Conservation (phyloP, 2,797 vertebrate genomes). For the Erpetoichthys calabaricus region DNA sequence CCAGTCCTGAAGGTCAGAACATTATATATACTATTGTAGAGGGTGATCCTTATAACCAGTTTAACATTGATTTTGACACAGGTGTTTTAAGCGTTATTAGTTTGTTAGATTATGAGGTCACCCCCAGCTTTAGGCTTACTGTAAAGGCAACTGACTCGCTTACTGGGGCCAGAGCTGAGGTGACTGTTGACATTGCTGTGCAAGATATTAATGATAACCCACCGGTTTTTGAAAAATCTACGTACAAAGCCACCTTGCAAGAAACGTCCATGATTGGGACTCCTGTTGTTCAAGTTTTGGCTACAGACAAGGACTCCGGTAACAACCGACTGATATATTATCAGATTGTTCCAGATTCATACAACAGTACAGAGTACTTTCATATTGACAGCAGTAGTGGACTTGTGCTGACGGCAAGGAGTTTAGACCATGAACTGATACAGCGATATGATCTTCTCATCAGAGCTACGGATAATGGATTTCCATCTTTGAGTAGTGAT, state of each 20-base stretch:
- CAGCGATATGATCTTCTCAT: constrained; percentile 73
- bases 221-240: constrained; percentile 68
- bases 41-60: constrained; percentile 76
- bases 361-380: constrained; percentile 88
- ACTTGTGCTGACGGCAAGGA: constrained; percentile 81
- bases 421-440: constrained; percentile 77
- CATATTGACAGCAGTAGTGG: constrained; percentile 92
- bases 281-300: constrained; percentile 75
- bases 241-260: constrained; percentile 71
- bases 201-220: constrained; percentile 85
- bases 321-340: constrained; percentile 77
- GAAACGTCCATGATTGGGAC: constrained; percentile 91
- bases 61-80: constrained; percentile 90
- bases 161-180: constrained; percentile 83
- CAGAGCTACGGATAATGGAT: constrained; percentile 81
- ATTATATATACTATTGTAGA: constrained; percentile 94
- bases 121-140: constrained; percentile 62
- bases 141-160: constrained; percentile 85
- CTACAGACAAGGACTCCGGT: constrained; percentile 74
- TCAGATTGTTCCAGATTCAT: constrained; percentile 78
- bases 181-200: constrained; percentile 72
- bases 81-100: constrained; percentile 81
- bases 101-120: constrained; percentile 74
- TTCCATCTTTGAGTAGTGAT: constrained; percentile 77
- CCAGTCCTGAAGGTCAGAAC: constrained; percentile 85